phyloP scores from a whole-genome alignment of 2,797 vertebrate species.

The Acanthurus lineatus region DNA sequence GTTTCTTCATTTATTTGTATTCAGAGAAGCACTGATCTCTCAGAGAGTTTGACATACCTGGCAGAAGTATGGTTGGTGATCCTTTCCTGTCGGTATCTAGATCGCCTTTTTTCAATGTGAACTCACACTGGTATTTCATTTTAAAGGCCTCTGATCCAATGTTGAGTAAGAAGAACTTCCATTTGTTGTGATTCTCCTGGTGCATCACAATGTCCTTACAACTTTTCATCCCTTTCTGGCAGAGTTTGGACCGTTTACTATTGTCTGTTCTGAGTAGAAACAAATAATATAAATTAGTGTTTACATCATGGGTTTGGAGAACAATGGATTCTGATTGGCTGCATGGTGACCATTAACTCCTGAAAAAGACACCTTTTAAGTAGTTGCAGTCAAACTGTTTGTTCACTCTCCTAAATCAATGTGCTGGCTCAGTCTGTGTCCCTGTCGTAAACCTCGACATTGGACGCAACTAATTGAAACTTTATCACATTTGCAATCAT shows the following conservation, averaged over 20 bases:
- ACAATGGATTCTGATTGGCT: too few species aligned
- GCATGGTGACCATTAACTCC: too few species aligned
- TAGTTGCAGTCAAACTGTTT: too few species aligned
- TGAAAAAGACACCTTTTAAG: too few species aligned
- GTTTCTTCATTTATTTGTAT: too few species aligned
- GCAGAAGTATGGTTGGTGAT: conserved; percentile 7
- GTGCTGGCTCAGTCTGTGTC: too few species aligned
- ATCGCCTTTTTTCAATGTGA: fast-evolving
- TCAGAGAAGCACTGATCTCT: too few species aligned
- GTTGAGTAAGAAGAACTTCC: conserved; percentile 40
- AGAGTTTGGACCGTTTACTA: fast-evolving
- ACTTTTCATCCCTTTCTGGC: not conserved
- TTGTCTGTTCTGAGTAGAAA: not conserved
- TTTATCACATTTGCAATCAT: too few species aligned
- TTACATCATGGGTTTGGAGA: too few species aligned
- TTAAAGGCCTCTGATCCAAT: conserved; percentile 5
- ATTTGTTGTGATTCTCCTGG: not conserved
- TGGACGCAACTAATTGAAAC: too few species aligned
- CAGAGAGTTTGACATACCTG: conserved; percentile 28
- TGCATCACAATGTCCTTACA: conserved; percentile 18
- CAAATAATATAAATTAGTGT: not conserved
- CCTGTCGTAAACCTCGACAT: too few species aligned
- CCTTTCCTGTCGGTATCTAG: fast-evolving
- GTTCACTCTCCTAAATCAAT: too few species aligned
- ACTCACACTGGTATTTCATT: conserved; percentile 45